Evolutionary conservation across 2,113 vertebrate genomes (phyloP), one percentile per base, ranked within the genome.

Genomic region (Motacilla alba): DNA sequence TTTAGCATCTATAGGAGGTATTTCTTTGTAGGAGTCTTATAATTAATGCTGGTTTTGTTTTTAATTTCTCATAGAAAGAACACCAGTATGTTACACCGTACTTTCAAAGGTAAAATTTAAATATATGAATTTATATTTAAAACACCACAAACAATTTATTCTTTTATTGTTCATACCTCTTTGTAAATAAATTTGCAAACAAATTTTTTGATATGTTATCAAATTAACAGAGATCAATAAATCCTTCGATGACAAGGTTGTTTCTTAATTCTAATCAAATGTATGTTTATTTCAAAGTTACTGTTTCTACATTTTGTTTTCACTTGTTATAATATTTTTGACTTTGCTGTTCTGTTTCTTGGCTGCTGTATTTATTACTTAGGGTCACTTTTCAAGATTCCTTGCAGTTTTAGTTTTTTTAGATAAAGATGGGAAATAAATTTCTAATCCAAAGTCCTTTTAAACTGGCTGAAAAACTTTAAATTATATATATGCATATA

Each of bases 181-280:
- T 63, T 69, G 8, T 26, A 62, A 35, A 35, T 35, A 7, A 35
- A 35, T 35, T 35, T 35, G 35, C 35, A 35, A 35, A 35, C 35
- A 35, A 35, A 35, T 35, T 35, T 35, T 35, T 64, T 63, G 4
- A 13, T 81, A 46, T 1, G 1, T 39, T 72, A 41, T n/a, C 19
- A 85, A n/a, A 81, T 47, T 5, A 33, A 43, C 9, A 69, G 2
- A 59, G 2, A 44, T 73, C 23, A 52, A 35, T 11, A 66, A 81
- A 74, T 66, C 3, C 2, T 47, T 60, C 72, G 10, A 49, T 46
- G 5, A 47, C 3, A 46, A 72, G 8, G 56, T 52, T 1, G 0
- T 43, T 75, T 50, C 31, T 62, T 50, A 81, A 43, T 67, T 64
- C 15, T 85, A 58, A 20, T 72, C 10, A 90, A 85, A 58, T 16